These are phyloP conservation scores for Drosophila pegasa DNA, from an alignment of 2,888 invertebrate species.

Conservation along the genomic window DNA sequence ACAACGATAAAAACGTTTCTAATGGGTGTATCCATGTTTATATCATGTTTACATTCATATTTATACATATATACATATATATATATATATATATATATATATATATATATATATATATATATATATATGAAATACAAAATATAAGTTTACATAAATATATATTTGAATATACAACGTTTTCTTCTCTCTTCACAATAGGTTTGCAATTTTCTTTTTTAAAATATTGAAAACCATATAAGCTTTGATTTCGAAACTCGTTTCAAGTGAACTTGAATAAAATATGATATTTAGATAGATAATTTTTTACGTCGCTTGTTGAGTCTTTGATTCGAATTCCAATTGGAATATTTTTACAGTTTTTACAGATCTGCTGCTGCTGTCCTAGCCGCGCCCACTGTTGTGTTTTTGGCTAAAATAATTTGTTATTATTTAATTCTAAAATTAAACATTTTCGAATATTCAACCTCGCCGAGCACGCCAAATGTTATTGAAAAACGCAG, in stretches of 20 bases:
- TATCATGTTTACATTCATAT: too few species aligned
- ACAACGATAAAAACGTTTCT: background rate
- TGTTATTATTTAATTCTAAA: constrained; percentile 70
- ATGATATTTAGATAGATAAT: too few species aligned
- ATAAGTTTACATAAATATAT: background rate
- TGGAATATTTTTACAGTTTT: constrained; percentile 18
- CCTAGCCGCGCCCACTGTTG: constrained; percentile 36
- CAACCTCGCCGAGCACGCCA: constrained; percentile 67
- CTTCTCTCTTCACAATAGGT: too few species aligned
- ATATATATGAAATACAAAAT: background rate
- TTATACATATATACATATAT: too few species aligned
- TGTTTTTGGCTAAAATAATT: constrained; percentile 58
- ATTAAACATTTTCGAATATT: constrained; percentile 66
- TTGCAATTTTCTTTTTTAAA: background rate
- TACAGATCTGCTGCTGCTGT: constrained; percentile 14
- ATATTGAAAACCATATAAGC: background rate
- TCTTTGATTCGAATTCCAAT: background rate
- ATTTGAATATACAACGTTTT: background rate
- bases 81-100: background rate
- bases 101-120: background rate
- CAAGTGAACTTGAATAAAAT: too few species aligned
- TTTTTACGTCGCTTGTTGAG: background rate
- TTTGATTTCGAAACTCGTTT: background rate
- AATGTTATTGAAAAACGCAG: constrained; percentile 68
- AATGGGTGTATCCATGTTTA: too few species aligned